Evolutionary conservation across 37 sponge, comb jelly and placozoan genomes (phyloP), one percentile per base, ranked within the genome.

Genomic region (Ephydatia muelleri): DNA sequence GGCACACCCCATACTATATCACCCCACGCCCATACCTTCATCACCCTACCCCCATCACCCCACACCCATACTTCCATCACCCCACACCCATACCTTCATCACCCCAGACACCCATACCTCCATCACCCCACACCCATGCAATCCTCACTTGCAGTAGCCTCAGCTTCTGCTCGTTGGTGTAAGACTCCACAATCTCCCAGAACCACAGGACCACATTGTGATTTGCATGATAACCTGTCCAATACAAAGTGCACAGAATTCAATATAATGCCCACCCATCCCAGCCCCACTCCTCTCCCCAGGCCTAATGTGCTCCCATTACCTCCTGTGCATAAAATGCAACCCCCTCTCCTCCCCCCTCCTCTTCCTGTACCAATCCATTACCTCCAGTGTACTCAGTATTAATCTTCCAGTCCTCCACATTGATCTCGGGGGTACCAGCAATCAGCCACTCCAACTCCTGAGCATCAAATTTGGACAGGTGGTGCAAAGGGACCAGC

Each of bases 371-470:
- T 71, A 71, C n/a, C 19, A 25, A 13, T 76, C 11, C 32, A 85
- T 36, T 21, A 95, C 96, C 94, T 82, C 83, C 83, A 68, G 89
- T 83, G 76, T 96, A 96, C 23, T 67, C 47, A 0, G 97, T 96
- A 72, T 96, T 92, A 22, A 49, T 70, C 76, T 80, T 91, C 97
- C 97, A 96, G 75, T 96, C 97, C 0, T 90, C 88, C 72, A 96
- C 76, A 65, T 96, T 86, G 30, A 96, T 89, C 84, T 94, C 95
- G 5, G 85, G 72, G 2, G 95, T 91, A 0, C 97, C 97, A 39
- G 92, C 88, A 47, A 96, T 96, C 49, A 94, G 91, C 87, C 92
- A 94, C 86, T 96, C 97, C 64, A 96, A 25, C 68, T 96, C 97
- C 49, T 84, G 85, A 13, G 97, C 90, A 86, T 96, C 97, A 74